Evolutionary conservation across 2,888 invertebrate genomes (phyloP).

Genomic region (Synanthedon myopaeformis): DNA sequence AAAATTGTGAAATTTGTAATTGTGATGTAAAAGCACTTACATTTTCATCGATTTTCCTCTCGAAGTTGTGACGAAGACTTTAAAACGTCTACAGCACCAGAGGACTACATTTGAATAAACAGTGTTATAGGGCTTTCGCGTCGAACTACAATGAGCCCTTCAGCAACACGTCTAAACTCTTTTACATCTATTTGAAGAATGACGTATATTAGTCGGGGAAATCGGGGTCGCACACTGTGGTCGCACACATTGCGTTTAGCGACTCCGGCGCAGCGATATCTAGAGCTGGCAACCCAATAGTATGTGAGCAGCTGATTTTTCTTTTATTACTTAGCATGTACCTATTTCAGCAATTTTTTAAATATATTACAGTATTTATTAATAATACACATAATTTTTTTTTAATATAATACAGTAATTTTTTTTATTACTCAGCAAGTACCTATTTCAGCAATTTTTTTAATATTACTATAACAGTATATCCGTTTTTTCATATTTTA

Average conservation of each 20-base stretch:
- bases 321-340: not conserved
- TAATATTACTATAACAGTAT: too few relatives aligned
- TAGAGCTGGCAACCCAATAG: too few relatives aligned
- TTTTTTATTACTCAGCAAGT: not conserved
- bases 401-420: not conserved
- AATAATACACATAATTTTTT: too few relatives aligned
- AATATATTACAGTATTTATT: too few relatives aligned
- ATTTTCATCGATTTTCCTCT: conserved; percentile 64
- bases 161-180: conserved; percentile 53
- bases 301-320: not conserved
- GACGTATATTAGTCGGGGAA: too few relatives aligned
- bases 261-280: not conserved
- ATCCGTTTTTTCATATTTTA: too few relatives aligned
- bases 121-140: conserved; percentile 60
- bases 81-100: conserved; percentile 39
- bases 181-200: conserved; percentile 60
- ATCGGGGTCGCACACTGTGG: not conserved
- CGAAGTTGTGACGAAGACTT: conserved; percentile 44
- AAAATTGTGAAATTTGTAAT: conserved; percentile 39
- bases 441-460: not conserved
- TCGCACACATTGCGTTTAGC: not conserved
- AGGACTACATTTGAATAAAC: conserved; percentile 69
- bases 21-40: conserved; percentile 33
- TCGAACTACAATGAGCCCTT: conserved; percentile 66
- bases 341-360: not conserved